A percentile compares a stretch with the other conserved stretches of the same genome.
phyloP scores from a whole-genome alignment of 2,797 vertebrate species.

The Sebastes minor region DNA sequence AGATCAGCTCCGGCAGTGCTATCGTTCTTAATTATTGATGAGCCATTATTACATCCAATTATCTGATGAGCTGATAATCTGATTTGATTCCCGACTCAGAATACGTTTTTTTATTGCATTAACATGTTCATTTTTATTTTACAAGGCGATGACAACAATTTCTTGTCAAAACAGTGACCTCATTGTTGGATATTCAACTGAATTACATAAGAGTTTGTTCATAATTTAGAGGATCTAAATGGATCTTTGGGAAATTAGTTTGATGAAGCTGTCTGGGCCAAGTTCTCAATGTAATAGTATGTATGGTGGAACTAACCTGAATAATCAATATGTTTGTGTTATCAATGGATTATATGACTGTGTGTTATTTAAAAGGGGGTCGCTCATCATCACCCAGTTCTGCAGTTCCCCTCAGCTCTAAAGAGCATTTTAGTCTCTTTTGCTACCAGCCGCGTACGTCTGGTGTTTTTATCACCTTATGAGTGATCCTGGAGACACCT shows the following conservation, averaged over 20 bases:
- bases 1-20: constrained; percentile 8
- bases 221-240: not conserved
- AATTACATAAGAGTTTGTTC: not conserved
- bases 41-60: constrained; percentile 18
- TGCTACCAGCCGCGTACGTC: not conserved
- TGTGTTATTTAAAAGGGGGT: not conserved
- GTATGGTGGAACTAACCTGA: not conserved
- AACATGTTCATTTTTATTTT: not conserved
- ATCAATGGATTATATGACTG: not conserved
- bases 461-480: not conserved
- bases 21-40: constrained; percentile 36
- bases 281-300: not conserved
- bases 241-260: not conserved
- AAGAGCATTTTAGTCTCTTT: rapidly evolving
- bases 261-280: not conserved
- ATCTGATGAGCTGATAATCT: constrained; percentile 38
- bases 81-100: constrained; percentile 18
- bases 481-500: not conserved
- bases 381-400: not conserved
- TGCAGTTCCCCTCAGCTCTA: not conserved
- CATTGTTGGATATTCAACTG: not conserved
- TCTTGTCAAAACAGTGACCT: not conserved
- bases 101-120: constrained; percentile 9
- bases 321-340: not conserved
- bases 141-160: not conserved